phyloP scores from a whole-genome alignment of 2,888 invertebrate species.

The Nowickia ferox region DNA sequence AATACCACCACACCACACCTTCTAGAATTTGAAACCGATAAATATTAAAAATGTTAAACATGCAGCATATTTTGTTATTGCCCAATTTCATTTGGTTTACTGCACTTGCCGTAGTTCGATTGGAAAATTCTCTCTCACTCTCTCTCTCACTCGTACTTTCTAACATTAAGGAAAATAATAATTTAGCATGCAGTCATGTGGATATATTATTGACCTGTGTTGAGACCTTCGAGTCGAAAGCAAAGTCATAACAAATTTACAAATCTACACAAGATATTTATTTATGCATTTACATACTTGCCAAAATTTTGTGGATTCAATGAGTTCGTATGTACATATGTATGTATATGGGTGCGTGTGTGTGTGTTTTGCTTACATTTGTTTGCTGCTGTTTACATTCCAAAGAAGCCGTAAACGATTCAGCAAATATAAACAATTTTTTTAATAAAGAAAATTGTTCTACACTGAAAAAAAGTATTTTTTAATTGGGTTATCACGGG shows the following conservation, averaged over 20 bases:
- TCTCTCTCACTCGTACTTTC: neutral
- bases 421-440: neutral
- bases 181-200: slow-evolving; percentile 49
- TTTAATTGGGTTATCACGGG: too few species aligned
- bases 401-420: slow-evolving; percentile 14
- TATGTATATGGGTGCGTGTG: neutral
- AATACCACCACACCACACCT: neutral
- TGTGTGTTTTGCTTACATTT: slow-evolving; percentile 12
- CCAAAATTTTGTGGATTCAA: neutral
- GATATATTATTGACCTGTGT: slow-evolving; percentile 65
- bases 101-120: neutral
- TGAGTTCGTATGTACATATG: neutral
- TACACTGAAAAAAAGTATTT: slow-evolving; percentile 9
- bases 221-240: slow-evolving; percentile 64
- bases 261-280: slow-evolving; percentile 47
- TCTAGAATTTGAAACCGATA: neutral
- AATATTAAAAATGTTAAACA: slow-evolving; percentile 22
- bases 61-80: slow-evolving; percentile 20
- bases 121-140: neutral
- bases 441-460: neutral
- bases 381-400: slow-evolving; percentile 4
- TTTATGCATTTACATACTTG: slow-evolving; percentile 1
- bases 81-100: slow-evolving; percentile 34
- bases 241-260: slow-evolving; percentile 63
- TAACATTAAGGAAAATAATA: slow-evolving; percentile 24